Conservation (phyloP, 2,888 invertebrate species). For the Polymixis lichenea region DNA sequence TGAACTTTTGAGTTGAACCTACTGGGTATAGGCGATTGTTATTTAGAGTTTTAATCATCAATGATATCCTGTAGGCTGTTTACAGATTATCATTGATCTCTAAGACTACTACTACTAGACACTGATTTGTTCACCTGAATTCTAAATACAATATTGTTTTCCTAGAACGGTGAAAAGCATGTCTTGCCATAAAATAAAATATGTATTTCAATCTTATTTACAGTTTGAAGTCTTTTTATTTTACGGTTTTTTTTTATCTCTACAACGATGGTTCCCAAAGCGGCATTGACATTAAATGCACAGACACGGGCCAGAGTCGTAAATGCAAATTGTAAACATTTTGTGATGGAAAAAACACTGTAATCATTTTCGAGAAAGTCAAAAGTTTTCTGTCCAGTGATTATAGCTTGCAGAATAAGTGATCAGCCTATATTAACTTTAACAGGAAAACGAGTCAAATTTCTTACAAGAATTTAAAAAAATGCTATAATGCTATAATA, state of each 20-base stretch:
- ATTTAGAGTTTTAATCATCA: not conserved
- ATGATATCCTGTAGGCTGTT: not conserved
- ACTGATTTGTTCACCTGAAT: not conserved
- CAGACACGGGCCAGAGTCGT: conserved; percentile 11
- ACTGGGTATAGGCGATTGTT: not conserved
- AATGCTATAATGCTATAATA: too few species aligned
- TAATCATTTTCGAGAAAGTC: conserved; percentile 41
- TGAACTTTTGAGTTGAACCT: not conserved
- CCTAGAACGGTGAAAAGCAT: not conserved
- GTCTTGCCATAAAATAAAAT: not conserved
- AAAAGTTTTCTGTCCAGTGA: conserved; percentile 9
- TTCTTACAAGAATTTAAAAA: not conserved
- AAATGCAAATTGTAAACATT: conserved; percentile 36
- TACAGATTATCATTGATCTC: too few species aligned
- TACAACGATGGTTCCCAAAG: too few species aligned
- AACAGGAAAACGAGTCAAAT: conserved; percentile 34
- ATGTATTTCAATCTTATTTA: not conserved
- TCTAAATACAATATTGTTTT: too few species aligned
- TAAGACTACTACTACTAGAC: too few species aligned
- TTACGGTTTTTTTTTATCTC: too few species aligned
- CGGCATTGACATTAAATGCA: conserved; percentile 14
- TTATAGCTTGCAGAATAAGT: conserved; percentile 19
- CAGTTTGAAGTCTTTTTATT: too few species aligned
- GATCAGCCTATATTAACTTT: conserved; percentile 22
- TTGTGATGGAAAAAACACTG: conserved; percentile 13